Percentiles rank a stretch among this genome's conserved stretches.
phyloP scores from a whole-genome alignment of 2,797 vertebrate genomes.

The Sebastes aleutianus region DNA sequence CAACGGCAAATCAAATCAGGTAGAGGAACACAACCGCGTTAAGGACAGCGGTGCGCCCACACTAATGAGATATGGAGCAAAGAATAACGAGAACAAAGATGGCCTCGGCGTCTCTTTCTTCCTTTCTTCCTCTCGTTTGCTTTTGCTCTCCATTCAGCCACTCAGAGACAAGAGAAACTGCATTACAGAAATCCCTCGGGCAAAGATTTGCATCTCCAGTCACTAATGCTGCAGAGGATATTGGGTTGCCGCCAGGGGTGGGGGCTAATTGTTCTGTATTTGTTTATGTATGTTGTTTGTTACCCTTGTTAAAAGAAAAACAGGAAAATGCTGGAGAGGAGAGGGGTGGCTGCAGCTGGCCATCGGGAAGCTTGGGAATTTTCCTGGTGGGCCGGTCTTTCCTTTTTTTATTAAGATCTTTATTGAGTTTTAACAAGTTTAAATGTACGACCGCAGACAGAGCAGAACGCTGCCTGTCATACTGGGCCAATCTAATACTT shows the following conservation, averaged over 20 bases:
- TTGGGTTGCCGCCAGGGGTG: not conserved
- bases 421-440: too few relatives aligned
- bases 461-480: too few relatives aligned
- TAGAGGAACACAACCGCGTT: slow-evolving; percentile 52
- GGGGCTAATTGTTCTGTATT: too few relatives aligned
- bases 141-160: slow-evolving; percentile 52
- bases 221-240: slow-evolving; percentile 44
- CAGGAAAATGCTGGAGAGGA: too few relatives aligned
- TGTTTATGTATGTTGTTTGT: too few relatives aligned
- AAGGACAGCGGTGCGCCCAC: slow-evolving; percentile 55
- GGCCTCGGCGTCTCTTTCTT: slow-evolving; percentile 18
- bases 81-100: slow-evolving; percentile 30
- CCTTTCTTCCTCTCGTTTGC: slow-evolving; percentile 2
- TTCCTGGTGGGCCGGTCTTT: too few relatives aligned
- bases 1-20: slow-evolving; percentile 71
- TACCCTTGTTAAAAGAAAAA: too few relatives aligned
- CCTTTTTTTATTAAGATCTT: too few relatives aligned
- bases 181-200: slow-evolving; percentile 67
- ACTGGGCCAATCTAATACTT: too few relatives aligned
- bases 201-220: slow-evolving; percentile 76
- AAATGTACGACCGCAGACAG: too few relatives aligned
- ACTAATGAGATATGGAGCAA: slow-evolving; percentile 66
- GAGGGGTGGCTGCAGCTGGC: too few relatives aligned
- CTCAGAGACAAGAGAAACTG: slow-evolving; percentile 60
- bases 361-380: too few relatives aligned